phyloP scores from a whole-genome alignment of 23 tunicate genomes.

The Halocynthia roretzi region DNA sequence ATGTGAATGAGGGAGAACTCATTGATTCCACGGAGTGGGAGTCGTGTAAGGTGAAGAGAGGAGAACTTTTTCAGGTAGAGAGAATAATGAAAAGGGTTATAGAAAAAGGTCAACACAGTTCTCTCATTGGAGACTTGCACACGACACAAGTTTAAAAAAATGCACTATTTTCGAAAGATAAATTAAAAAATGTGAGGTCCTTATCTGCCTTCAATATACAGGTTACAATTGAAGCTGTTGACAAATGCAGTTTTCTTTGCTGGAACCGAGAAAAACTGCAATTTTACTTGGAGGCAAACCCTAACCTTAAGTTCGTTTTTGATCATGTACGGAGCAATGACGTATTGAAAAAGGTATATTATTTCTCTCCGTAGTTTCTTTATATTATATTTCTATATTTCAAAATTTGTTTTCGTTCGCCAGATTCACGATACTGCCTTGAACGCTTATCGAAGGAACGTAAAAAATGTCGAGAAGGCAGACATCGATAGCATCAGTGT shows the following conservation, averaged over 20 bases:
- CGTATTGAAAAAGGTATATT: conserved; percentile 61
- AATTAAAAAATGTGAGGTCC: too few species aligned
- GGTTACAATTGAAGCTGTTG: conserved; percentile 90
- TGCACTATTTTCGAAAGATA: too few species aligned
- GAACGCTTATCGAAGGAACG: conserved; percentile 37
- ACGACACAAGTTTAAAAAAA: too few species aligned
- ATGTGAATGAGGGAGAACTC: conserved; percentile 62
- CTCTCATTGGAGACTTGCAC: too few species aligned
- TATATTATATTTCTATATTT: background rate
- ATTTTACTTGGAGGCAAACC: conserved; percentile 81
- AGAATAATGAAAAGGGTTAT: background rate
- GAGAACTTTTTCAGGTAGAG: conserved; percentile 82
- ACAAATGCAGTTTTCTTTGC: conserved; percentile 77
- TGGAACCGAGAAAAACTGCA: conserved; percentile 88
- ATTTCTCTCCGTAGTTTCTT: background rate
- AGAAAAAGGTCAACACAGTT: background rate
- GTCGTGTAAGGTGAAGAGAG: conserved; percentile 55
- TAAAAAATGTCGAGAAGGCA: background rate
- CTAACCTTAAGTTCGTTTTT: conserved; percentile 49
- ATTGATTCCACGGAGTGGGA: conserved; percentile 90
- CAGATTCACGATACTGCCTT: conserved; percentile 69
- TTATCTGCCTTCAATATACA: background rate
- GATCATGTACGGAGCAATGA: conserved; percentile 69
- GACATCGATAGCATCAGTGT: conserved; percentile 28
- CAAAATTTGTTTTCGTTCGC: background rate